These are phyloP conservation scores for Syrmaticus mikado DNA, from an alignment of 2,113 vertebrate genomes.

Conservation along the genomic window DNA sequence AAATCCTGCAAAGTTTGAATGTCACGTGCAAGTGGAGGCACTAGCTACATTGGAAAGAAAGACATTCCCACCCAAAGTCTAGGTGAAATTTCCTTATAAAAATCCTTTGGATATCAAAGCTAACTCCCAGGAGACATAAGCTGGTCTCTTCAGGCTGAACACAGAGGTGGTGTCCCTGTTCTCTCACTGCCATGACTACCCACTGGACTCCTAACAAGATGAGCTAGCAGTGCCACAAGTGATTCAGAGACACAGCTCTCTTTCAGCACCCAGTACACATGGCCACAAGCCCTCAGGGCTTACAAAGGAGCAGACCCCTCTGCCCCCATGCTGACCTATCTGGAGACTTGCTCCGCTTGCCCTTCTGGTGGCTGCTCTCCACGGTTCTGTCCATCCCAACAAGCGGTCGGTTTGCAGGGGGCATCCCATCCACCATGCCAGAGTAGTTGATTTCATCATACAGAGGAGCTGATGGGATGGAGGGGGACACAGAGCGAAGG, in stretches of 20 bases:
- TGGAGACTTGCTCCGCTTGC: constrained; percentile 92
- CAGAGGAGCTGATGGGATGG: constrained; percentile 89
- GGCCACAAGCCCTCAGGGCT: not conserved
- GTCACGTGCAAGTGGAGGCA: not conserved
- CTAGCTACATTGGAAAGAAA: not conserved
- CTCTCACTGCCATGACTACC: not conserved
- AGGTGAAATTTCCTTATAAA: not conserved
- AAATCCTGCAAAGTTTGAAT: not conserved
- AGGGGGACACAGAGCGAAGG: constrained; percentile 86
- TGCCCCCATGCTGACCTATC: constrained; percentile 85
- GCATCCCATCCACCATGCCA: constrained; percentile 81
- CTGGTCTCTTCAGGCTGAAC: not conserved
- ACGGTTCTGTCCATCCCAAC: constrained; percentile 83
- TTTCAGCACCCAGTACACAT: accelerated
- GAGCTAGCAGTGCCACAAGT: not conserved
- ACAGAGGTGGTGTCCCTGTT: not conserved
- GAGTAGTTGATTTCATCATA: constrained; percentile 95
- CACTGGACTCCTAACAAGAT: not conserved
- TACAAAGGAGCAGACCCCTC: accelerated
- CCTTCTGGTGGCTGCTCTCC: constrained; percentile 86
- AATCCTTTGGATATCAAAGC: not conserved
- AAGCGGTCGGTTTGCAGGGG: constrained; percentile 78
- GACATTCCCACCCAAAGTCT: not conserved
- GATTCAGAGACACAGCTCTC: not conserved
- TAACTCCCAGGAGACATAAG: not conserved